These are phyloP conservation scores for Ormyrus thymus DNA, from an alignment of 2,888 invertebrate species.

Conservation along the genomic window DNA sequence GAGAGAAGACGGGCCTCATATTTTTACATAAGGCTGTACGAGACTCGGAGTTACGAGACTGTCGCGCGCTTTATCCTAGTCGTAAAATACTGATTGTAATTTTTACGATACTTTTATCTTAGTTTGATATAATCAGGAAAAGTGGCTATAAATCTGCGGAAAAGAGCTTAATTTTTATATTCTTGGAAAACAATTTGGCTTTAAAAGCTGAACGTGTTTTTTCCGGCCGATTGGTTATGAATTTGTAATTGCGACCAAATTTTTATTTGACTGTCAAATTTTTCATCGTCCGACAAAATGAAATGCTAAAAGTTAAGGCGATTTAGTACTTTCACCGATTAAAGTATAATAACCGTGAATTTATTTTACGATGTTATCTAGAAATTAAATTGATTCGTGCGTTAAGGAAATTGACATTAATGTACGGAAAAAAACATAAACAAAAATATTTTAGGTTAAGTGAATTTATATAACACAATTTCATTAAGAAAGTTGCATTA, in stretches of 20 bases:
- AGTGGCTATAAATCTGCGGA: conserved; percentile 51
- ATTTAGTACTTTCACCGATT: not conserved
- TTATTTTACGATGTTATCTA: not conserved
- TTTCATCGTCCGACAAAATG: not conserved
- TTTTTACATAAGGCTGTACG: conserved; percentile 27
- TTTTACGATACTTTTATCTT: conserved; percentile 54
- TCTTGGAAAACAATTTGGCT: conserved; percentile 33
- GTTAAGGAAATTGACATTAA: conserved; percentile 1
- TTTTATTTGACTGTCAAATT: not conserved
- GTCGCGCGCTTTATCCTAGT: conserved; percentile 31
- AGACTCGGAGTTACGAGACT: conserved; percentile 27
- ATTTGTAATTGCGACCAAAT: not conserved
- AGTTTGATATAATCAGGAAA: conserved; percentile 51
- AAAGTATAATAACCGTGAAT: not conserved
- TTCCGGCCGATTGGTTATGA: not conserved
- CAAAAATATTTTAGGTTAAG: conserved; percentile 18
- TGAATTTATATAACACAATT: conserved; percentile 32
- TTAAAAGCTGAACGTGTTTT: no score
- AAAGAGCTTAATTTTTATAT: conserved; percentile 36
- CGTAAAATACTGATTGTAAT: conserved; percentile 52
- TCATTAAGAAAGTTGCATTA: conserved; percentile 41
- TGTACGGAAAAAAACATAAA: conserved; percentile 4
- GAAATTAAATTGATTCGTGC: conserved; percentile 10
- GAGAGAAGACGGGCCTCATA: conserved; percentile 5
- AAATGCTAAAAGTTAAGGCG: not conserved